Evolutionary conservation across 1,140 invertebrate genomes (phyloP).

Genomic region (Drosophila tristis): DNA sequence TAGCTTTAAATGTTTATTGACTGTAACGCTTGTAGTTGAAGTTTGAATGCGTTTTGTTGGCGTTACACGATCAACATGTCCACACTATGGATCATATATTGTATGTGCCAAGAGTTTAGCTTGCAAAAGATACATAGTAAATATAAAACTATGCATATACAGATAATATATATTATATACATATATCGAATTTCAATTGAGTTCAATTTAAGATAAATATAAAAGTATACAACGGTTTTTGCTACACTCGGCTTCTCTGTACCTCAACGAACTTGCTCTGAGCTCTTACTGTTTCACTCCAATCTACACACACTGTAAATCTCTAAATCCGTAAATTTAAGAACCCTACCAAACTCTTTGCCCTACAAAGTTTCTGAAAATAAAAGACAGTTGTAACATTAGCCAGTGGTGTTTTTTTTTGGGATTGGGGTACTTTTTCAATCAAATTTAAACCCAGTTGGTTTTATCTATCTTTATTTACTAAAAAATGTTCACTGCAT

Average conservation of each 20-base stretch:
- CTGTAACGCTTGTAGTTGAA: slow-evolving; percentile 52
- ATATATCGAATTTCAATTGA: slow-evolving; percentile 14
- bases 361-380: too few relatives aligned
- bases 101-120: neutral
- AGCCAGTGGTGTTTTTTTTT: too few relatives aligned
- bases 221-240: slow-evolving; percentile 28
- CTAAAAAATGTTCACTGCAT: slow-evolving; percentile 74
- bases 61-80: slow-evolving; percentile 67
- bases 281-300: neutral
- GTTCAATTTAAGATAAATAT: slow-evolving; percentile 3
- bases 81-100: slow-evolving; percentile 43
- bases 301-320: neutral
- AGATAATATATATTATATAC: slow-evolving; percentile 5
- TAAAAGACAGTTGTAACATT: too few relatives aligned
- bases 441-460: neutral
- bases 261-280: slow-evolving; percentile 21
- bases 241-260: slow-evolving; percentile 54
- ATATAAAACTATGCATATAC: slow-evolving; percentile 1
- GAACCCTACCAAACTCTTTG: too few relatives aligned
- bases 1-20: slow-evolving; percentile 73
- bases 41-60: slow-evolving; percentile 52
- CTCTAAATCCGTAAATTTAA: neutral
- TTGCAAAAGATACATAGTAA: neutral
- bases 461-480: slow-evolving; percentile 71
- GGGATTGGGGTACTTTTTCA: too few relatives aligned